Base-by-base conservation (phyloP, 2,888 invertebrate species). In the Callosobruchus maculatus region DNA sequence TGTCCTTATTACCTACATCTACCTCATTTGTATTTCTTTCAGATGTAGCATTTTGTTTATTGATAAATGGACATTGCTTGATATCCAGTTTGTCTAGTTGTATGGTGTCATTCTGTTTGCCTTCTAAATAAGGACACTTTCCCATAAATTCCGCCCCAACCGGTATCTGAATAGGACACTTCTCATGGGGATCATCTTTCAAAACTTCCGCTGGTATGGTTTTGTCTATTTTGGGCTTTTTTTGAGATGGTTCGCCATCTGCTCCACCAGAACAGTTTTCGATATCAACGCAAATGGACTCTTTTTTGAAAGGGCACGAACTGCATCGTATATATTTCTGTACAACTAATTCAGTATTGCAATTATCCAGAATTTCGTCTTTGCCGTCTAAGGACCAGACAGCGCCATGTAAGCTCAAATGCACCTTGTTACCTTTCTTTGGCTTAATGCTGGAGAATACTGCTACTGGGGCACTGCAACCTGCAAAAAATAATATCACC, bases 391-490 rank as follows among this genome's bases (percentile, higher is more conserved):
- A 88, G 77, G 96, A 96, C 95, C 96, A 97, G 0, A 97, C 97
- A 7, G 94, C 95, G 26, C 96, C 97, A 20, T 90, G 91, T 49
- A 95, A 89, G 13, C 89, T 87, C 0, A 95, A 85, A 75, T 82
- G 80, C 68, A 83, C 81, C 74, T 82, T 80, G 30, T 81, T 82
- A 85, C 76, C 77, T 73, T 84, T 80, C 18, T 80, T 76, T 21
- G 84, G 78, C 49, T 76, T 81, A 22, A 92, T 86, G 73, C 90
- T 89, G 0, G 95, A 93, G 75, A 90, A 89, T 0, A 97, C 96
- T 5, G 95, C 97, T 4, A 98, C 96, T 0, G 98, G 98, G 0
- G 97, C 97, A 81, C 97, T 97, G 88, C 98, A 98, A 0, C 98
- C 49, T 49, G 49, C 1, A 49, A 49, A 18, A 49, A n/a, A n/a